A percentile compares a stretch with the other conserved stretches of the same genome.
Conservation (phyloP, 2,888 invertebrate species). For the Agrenia bidenticulata region DNA sequence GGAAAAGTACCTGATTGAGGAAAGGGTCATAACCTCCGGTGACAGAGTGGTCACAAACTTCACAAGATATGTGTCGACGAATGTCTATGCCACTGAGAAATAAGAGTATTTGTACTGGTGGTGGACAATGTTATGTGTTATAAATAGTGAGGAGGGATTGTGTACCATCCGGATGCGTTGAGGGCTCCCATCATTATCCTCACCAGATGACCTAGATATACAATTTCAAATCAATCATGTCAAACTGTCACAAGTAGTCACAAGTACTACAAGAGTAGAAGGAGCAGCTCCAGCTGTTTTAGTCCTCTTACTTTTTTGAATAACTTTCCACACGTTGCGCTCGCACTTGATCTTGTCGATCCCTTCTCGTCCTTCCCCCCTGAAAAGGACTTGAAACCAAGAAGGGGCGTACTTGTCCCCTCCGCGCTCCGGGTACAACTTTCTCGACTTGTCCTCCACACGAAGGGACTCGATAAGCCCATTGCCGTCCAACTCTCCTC, state of each 20-base stretch:
- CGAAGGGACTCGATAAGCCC: constrained; percentile 18
- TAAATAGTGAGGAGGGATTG: background rate
- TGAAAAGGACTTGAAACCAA: constrained; percentile 63
- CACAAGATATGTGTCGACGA: constrained; percentile 86
- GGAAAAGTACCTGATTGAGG: constrained; percentile 74
- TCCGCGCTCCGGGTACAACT: constrained; percentile 79
- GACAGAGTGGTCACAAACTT: constrained; percentile 78
- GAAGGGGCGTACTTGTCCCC: constrained; percentile 63
- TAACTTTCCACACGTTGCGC: constrained; percentile 71
- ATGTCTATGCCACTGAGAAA: constrained; percentile 73
- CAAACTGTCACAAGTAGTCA: no score
- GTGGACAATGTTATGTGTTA: background rate
- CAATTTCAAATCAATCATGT: no score
- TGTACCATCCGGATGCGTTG: constrained; percentile 74
- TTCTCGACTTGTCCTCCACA: constrained; percentile 41
- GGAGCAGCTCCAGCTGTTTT: no score
- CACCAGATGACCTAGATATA: constrained; percentile 73
- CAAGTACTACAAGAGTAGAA: no score
- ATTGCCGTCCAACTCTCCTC: background rate
- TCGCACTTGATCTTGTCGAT: constrained; percentile 77
- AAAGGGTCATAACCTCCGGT: constrained; percentile 89
- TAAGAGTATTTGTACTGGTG: constrained; percentile 10
- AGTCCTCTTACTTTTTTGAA: constrained; percentile 71
- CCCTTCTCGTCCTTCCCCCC: constrained; percentile 69
- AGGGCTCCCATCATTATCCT: constrained; percentile 83